These are phyloP conservation scores for Lucilia sericata DNA, from an alignment of 1,140 invertebrate genomes.

Conservation along the genomic window DNA sequence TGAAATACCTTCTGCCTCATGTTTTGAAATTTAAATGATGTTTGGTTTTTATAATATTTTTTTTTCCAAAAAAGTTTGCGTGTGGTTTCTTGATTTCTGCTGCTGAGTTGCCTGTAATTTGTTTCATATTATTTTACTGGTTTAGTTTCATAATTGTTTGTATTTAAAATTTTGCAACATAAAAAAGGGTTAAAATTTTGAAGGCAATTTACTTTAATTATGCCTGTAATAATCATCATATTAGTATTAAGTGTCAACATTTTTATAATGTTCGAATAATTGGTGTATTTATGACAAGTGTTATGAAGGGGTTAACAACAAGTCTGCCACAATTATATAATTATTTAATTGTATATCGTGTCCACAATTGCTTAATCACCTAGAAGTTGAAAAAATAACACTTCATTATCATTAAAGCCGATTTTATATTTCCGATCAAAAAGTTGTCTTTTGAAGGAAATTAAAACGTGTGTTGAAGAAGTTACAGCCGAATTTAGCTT, in stretches of 20 bases:
- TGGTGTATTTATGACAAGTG: not conserved
- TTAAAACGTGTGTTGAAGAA: too few relatives aligned
- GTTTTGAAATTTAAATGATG: not conserved
- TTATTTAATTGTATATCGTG: too few relatives aligned
- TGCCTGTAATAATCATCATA: slow-evolving; percentile 6
- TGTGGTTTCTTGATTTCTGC: slow-evolving; percentile 2
- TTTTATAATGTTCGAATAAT: slow-evolving; percentile 6
- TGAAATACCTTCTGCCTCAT: not conserved
- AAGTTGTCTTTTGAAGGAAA: too few relatives aligned
- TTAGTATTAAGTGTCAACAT: slow-evolving; percentile 18
- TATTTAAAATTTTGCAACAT: not conserved
- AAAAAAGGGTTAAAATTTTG: not conserved
- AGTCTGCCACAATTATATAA: not conserved
- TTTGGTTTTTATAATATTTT: not conserved
- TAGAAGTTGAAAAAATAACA: too few relatives aligned
- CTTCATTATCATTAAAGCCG: too few relatives aligned
- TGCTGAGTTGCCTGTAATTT: not conserved
- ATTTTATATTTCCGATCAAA: too few relatives aligned
- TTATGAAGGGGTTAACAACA: not conserved
- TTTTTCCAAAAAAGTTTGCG: slow-evolving; percentile 3
- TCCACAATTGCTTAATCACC: too few relatives aligned
- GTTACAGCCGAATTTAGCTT: too few relatives aligned
- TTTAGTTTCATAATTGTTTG: not conserved
- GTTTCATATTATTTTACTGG: not conserved
- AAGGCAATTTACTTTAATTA: not conserved